Conservation (phyloP, 2,113 vertebrate species). For the Labeo rohita region DNA sequence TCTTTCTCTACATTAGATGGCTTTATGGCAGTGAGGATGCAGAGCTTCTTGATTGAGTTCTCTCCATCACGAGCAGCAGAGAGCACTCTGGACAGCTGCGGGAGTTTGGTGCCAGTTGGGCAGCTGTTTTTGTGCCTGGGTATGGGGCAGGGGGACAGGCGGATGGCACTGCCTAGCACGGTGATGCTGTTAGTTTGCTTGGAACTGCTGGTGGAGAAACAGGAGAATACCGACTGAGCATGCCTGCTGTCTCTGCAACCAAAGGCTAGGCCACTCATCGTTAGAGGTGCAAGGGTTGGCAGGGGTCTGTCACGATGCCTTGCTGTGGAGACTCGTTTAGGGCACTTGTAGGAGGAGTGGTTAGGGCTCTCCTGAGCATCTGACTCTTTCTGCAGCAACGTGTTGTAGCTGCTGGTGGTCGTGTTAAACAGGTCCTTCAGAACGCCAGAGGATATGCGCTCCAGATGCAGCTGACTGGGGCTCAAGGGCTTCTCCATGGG, state of each 20-base stretch:
- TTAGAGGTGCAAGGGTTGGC: conserved; percentile 29
- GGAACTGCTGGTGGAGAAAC: conserved; percentile 52
- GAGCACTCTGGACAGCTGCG: conserved; percentile 65
- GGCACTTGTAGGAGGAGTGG: conserved; percentile 62
- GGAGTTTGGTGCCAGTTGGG: conserved; percentile 69
- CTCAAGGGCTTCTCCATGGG: conserved; percentile 70
- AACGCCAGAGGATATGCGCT: conserved; percentile 73
- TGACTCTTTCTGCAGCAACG: conserved; percentile 83
- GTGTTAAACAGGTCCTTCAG: conserved; percentile 85
- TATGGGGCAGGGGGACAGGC: conserved; percentile 65
- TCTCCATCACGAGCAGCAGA: conserved; percentile 71
- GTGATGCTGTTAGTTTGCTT: conserved; percentile 69
- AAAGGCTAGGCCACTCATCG: conserved; percentile 55
- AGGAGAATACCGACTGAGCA: conserved; percentile 56
- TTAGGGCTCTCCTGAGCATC: conserved; percentile 70
- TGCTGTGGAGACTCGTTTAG: conserved; percentile 63
- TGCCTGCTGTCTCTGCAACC: conserved; percentile 61
- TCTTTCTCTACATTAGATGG: conserved; percentile 90
- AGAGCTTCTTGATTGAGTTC: conserved; percentile 77
- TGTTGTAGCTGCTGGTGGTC: conserved; percentile 85
- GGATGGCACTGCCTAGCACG: conserved; percentile 69
- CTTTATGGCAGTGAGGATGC: conserved; percentile 90
- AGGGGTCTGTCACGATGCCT: conserved; percentile 43
- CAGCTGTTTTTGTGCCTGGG: conserved; percentile 62
- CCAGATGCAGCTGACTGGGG: conserved; percentile 73